Base-by-base conservation (phyloP, 1,140 invertebrate species). In the Paracyclopina nana region DNA sequence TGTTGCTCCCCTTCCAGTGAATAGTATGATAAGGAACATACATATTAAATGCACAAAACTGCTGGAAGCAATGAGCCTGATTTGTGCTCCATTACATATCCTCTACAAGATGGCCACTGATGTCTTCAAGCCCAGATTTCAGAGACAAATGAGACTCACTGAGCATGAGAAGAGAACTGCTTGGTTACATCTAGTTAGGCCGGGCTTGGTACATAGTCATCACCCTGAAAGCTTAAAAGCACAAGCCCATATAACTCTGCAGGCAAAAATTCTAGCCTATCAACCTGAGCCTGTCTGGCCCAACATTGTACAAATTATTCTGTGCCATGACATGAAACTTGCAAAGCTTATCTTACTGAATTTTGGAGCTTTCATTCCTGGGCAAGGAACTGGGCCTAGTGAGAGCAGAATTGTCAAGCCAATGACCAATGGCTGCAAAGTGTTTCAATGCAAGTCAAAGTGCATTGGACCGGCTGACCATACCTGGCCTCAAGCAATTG, bases 231-330 rank as follows among this genome's bases (percentile, higher is more conserved):
- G 24, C 6, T n/a, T 8, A 30, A 30, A 9, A n/a, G 29, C 14
- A 6, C 6, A 9, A 42, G 40, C 14, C 24, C 40, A 9, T 9
- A 42, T 42, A 18, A 6, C 40, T 11, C 9, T 42, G 14, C 24
- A 18, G 14, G 40, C 24, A 12, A n/a, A 22, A 9, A 42, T 28
- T n/a, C 27, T 48, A 12, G 20, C 45, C 16, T n/a, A 16, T 22
- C 45, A 48, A 25, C 25, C 45, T 3, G 45, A 48, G 28, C 45
- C 45, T 12, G 11, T 29, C 22, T 48, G 45, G 45, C 45, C 45
- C 6, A 28, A 28, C 14, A 12, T 48, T 14, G 22, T 48, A 4
- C 25, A 48, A 28, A 28, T 28, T 14, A 16, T 48, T 9, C 18
- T 48, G n/a, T 28, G 25, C 25, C 12, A 27, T 4, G 27, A 48